These are phyloP conservation scores for Aleiodes sp. DNA, from an alignment of 1,140 invertebrate genomes.

Conservation along the genomic window DNA sequence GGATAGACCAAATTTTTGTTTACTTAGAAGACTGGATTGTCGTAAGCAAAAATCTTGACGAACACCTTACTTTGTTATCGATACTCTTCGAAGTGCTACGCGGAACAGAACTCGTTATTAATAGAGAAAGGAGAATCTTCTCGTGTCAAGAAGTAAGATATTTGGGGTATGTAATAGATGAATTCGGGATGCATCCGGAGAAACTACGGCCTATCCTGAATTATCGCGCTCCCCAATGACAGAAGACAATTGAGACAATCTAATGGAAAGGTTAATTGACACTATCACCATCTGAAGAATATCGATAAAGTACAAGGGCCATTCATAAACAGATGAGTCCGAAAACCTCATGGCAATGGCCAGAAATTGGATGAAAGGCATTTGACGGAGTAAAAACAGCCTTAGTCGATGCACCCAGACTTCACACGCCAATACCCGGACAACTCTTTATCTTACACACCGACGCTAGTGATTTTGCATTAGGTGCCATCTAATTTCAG, in stretches of 20 bases:
- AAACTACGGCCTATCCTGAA: conserved; percentile 32
- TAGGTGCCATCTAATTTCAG: conserved; percentile 41
- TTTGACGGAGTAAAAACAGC: conserved; percentile 37
- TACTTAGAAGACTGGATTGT: conserved; percentile 28
- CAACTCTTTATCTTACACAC: no score
- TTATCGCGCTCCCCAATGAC: conserved; percentile 26
- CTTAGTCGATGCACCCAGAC: neutral
- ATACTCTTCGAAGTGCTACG: conserved; percentile 2
- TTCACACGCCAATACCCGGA: no score
- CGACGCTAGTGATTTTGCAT: neutral
- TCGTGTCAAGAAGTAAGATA: conserved; percentile 37
- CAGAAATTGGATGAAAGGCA: conserved; percentile 36
- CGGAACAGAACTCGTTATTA: conserved; percentile 1
- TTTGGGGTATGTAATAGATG: conserved; percentile 43
- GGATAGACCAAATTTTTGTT: conserved; percentile 19
- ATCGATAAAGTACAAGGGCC: neutral
- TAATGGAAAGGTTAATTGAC: conserved; percentile 12
- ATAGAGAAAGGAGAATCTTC: conserved; percentile 27
- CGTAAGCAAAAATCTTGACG: no score
- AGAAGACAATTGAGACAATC: no score
- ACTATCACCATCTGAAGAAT: conserved; percentile 16
- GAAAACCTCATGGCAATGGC: conserved; percentile 20
- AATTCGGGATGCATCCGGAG: conserved; percentile 34
- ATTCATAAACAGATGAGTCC: conserved; percentile 6
- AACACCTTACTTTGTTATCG: conserved; percentile 17